A percentile compares a stretch with the other conserved stretches of the same genome.
phyloP scores from a whole-genome alignment of 1,140 invertebrate genomes.

The Nebria ingens region DNA sequence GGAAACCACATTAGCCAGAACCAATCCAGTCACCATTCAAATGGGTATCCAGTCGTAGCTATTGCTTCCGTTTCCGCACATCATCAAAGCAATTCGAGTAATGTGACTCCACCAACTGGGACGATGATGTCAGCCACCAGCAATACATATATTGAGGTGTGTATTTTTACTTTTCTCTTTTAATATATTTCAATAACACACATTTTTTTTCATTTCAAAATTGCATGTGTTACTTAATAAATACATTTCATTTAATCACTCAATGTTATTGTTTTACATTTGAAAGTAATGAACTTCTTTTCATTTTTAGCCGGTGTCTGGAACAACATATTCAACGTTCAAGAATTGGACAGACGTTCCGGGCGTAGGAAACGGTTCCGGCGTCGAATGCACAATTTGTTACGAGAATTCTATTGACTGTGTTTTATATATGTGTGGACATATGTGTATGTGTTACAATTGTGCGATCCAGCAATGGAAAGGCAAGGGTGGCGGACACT shows the following conservation, averaged over 20 bases:
- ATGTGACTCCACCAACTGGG: conserved; percentile 38
- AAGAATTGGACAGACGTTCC: conserved; percentile 22
- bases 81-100: conserved; percentile 24
- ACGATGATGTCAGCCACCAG: conserved; percentile 47
- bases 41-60: conserved; percentile 13
- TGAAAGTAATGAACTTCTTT: conserved; percentile 16
- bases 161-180: conserved; percentile 17
- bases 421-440: conserved; percentile 92
- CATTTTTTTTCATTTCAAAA: too few species aligned
- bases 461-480: conserved; percentile 88
- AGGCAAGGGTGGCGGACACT: conserved; percentile 79
- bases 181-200: conserved; percentile 6
- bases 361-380: conserved; percentile 26
- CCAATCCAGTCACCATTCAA: conserved; percentile 15
- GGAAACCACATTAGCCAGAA: conserved; percentile 17
- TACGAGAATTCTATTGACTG: conserved; percentile 87
- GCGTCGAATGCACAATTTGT: conserved; percentile 84
- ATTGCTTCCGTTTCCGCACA: conserved; percentile 17
- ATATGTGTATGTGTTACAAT: conserved; percentile 98
- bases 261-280: background rate
- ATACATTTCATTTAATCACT: background rate
- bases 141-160: conserved; percentile 48
- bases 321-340: conserved; percentile 31
- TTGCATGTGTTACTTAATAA: conserved; percentile 4
- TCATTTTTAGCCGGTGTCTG: conserved; percentile 36